These are phyloP conservation scores for Hucho hucho DNA, from an alignment of 2,113 vertebrate species.

Conservation along the genomic window DNA sequence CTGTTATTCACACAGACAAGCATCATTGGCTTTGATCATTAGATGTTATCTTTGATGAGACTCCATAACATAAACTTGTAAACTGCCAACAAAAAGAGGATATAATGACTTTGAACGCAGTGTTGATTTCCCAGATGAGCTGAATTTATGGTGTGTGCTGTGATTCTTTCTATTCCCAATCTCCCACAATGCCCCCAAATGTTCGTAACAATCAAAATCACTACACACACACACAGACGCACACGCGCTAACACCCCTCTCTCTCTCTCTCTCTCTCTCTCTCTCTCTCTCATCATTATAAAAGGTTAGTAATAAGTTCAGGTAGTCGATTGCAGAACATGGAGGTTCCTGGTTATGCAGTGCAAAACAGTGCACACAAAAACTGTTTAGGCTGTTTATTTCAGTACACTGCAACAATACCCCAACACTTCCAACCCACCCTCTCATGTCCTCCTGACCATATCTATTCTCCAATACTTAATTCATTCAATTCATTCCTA, in stretches of 20 bases:
- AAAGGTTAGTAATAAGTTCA: too few relatives aligned
- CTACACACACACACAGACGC: conserved; percentile 7
- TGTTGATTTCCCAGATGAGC: conserved; percentile 29
- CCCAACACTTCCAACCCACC: background rate
- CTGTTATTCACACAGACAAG: conserved; percentile 36
- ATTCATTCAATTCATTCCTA: background rate
- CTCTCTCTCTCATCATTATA: background rate
- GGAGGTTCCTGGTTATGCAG: too few relatives aligned
- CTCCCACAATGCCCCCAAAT: background rate
- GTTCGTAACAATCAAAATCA: conserved; percentile 1
- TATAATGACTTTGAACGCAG: conserved; percentile 2
- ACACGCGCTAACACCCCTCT: background rate
- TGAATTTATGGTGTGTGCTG: conserved; percentile 18
- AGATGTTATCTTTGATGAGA: conserved; percentile 36
- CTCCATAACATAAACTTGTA: conserved; percentile 23
- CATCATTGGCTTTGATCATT: conserved; percentile 39
- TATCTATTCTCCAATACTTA: background rate
- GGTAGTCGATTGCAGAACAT: too few relatives aligned
- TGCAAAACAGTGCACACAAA: too few relatives aligned
- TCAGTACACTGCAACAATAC: too few relatives aligned
- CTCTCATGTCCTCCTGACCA: background rate
- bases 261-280: background rate
- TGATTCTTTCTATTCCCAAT: background rate
- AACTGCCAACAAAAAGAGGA: conserved; percentile 12
- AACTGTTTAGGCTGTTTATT: too few relatives aligned